Evolutionary conservation across 2,797 vertebrate species (phyloP).

Genomic region (Discoglossus pictus): DNA sequence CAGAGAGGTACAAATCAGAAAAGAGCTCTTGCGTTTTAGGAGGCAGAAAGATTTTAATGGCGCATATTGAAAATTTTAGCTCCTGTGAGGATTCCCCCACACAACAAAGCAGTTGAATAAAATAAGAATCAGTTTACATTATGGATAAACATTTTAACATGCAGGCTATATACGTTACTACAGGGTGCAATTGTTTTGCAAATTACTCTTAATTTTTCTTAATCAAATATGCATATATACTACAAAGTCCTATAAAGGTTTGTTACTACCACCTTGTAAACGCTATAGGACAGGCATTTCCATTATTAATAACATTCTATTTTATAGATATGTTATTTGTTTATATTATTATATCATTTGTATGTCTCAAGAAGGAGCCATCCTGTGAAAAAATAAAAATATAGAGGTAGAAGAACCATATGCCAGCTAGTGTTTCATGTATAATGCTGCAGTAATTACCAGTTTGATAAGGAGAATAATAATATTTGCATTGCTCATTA

Average conservation of each 20-base stretch:
- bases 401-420: constrained; percentile 41
- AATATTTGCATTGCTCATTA: constrained; percentile 43
- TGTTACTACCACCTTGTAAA: too few relatives aligned
- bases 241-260: too few relatives aligned
- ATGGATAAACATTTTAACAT: constrained; percentile 30
- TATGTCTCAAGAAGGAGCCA: too few relatives aligned
- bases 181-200: constrained; percentile 13
- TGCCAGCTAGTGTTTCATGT: constrained; percentile 26
- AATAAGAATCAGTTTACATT: constrained; percentile 26
- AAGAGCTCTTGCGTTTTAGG: constrained; percentile 38
- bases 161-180: constrained; percentile 1
- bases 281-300: too few relatives aligned
- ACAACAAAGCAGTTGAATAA: constrained; percentile 25
- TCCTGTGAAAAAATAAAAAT: constrained; percentile 35
- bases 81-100: constrained; percentile 43
- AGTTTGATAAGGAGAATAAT: constrained; percentile 41
- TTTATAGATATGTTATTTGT: too few relatives aligned
- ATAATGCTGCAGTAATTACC: constrained; percentile 31
- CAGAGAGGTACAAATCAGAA: constrained; percentile 38
- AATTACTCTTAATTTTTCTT: neutral
- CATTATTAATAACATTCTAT: too few relatives aligned
- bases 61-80: constrained; percentile 18
- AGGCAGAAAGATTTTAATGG: constrained; percentile 42
- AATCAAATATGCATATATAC: neutral
- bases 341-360: too few relatives aligned